phyloP scores from a whole-genome alignment of 2,888 invertebrate genomes.

The Merodon equestris region DNA sequence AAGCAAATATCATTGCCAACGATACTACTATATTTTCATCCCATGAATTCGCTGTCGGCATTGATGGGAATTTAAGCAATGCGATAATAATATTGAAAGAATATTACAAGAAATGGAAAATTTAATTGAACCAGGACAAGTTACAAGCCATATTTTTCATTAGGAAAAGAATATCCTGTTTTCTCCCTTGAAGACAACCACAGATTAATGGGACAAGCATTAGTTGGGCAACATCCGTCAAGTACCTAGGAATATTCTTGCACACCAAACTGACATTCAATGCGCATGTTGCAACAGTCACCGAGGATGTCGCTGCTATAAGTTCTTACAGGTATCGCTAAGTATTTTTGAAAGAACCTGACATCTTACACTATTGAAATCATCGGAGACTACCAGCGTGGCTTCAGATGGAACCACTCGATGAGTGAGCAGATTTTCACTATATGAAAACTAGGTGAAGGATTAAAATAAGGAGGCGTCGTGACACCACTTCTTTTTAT shows the following conservation, averaged over 20 bases:
- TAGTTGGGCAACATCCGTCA: not conserved
- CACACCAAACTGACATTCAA: conserved; percentile 1
- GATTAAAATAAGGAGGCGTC: too few species aligned
- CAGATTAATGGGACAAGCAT: not conserved
- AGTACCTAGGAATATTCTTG: not conserved
- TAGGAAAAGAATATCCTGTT: not conserved
- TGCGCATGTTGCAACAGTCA: not conserved
- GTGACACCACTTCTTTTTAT: too few species aligned
- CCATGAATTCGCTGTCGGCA: conserved; percentile 5
- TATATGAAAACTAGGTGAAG: too few species aligned
- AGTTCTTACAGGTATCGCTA: too few species aligned
- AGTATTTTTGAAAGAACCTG: too few species aligned
- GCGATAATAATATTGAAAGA: conserved; percentile 10
- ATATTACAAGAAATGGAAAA: conserved; percentile 4
- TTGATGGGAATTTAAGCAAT: conserved; percentile 13
- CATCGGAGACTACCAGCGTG: too few species aligned
- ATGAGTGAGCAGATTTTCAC: too few species aligned
- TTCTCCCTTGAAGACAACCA: not conserved
- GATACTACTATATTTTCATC: conserved; percentile 14
- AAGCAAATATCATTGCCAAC: not conserved
- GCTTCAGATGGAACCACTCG: too few species aligned
- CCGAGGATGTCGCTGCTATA: too few species aligned
- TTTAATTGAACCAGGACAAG: not conserved
- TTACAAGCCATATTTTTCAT: not conserved
- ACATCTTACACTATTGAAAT: too few species aligned